A percentile compares a stretch with the other conserved stretches of the same genome.
Evolutionary conservation across 2,797 vertebrate species (phyloP).

Genomic region (Coregonus suidteri): DNA sequence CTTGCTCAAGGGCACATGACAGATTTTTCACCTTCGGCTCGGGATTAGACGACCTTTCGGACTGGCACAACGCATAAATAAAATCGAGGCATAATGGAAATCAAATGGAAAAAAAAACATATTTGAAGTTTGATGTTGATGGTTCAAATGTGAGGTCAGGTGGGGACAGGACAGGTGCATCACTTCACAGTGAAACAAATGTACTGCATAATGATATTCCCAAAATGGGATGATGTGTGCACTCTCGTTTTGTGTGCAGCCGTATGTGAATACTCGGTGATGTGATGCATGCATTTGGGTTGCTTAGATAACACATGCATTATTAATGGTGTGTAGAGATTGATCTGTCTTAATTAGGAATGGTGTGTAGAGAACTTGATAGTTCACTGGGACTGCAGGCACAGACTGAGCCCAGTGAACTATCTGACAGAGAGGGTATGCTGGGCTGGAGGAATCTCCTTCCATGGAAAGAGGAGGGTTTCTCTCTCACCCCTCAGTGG

Average conservation of each 20-base stretch:
- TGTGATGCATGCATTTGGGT: conserved; percentile 11
- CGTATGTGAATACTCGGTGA: no score
- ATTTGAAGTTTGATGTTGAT: neutral
- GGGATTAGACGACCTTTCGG: no score
- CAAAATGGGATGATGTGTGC: neutral
- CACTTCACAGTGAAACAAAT: neutral
- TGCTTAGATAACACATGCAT: conserved; percentile 48
- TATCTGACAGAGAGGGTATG: conserved; percentile 31
- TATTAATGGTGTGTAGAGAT: conserved; percentile 39
- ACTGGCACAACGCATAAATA: no score
- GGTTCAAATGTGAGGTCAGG: neutral
- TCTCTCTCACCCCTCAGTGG: neutral
- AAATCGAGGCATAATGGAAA: no score
- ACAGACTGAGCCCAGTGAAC: conserved; percentile 17
- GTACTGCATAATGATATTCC: neutral
- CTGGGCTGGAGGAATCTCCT: neutral
- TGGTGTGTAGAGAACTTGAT: conserved; percentile 38
- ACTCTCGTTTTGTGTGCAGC: no score
- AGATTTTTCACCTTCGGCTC: no score
- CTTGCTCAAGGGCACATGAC: no score
- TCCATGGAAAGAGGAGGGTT: neutral
- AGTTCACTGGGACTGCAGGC: neutral
- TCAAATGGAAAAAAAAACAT: neutral
- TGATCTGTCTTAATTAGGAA: conserved; percentile 19
- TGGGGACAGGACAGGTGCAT: neutral